Conservation (phyloP, 1,140 invertebrate species). For the Cotesia typhae region DNA sequence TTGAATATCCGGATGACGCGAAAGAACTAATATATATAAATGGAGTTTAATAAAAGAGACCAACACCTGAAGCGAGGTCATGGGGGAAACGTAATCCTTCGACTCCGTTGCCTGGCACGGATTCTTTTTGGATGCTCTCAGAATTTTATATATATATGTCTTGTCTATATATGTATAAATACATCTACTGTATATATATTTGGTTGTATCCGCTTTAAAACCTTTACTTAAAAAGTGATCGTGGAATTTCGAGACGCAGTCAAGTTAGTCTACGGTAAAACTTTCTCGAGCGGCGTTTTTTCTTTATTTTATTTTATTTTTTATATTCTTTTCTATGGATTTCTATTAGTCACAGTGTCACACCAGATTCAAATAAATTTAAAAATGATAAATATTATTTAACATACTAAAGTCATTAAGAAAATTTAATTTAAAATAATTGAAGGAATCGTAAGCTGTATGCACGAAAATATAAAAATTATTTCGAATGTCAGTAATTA, state of each 20-base stretch:
- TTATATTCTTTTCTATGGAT: background rate
- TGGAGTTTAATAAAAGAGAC: slow-evolving; percentile 14
- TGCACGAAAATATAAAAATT: background rate
- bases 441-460: background rate
- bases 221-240: slow-evolving; percentile 12
- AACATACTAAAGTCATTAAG: background rate
- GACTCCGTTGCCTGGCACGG: slow-evolving; percentile 38
- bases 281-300: slow-evolving; percentile 5
- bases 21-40: slow-evolving; percentile 8
- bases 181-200: background rate
- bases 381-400: too few relatives aligned
- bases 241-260: slow-evolving; percentile 14
- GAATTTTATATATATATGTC: slow-evolving; percentile 1
- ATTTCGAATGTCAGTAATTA: too few relatives aligned
- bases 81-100: slow-evolving; percentile 41
- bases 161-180: background rate
- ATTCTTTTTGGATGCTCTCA: slow-evolving; percentile 35
- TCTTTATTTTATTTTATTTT: background rate
- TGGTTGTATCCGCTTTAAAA: slow-evolving; percentile 11
- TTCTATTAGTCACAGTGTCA: background rate
- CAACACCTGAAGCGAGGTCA: slow-evolving; percentile 35
- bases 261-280: slow-evolving; percentile 8
- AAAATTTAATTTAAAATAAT: background rate
- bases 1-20: too few relatives aligned
- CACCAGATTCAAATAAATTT: slow-evolving; percentile 2